Percentiles rank a stretch among this genome's conserved stretches.
Conservation (phyloP, 1,140 invertebrate species). For the Dinoponera quadriceps region DNA sequence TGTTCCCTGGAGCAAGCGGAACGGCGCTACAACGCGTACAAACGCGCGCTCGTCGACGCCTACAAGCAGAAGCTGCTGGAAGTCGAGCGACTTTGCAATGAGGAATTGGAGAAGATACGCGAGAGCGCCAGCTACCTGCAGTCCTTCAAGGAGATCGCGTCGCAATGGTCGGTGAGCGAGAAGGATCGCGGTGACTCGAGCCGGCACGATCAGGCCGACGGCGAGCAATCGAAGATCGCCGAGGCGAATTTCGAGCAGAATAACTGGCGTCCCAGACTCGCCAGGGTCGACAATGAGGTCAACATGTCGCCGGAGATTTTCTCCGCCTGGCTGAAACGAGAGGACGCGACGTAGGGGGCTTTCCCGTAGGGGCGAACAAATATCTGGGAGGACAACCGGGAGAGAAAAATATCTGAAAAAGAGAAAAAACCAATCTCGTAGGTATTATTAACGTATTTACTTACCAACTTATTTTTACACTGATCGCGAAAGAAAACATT, state of each 20-base stretch:
- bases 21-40: conserved; percentile 70
- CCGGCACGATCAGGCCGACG: neutral
- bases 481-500: too few relatives aligned
- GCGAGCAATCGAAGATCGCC: neutral
- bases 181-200: conserved; percentile 64
- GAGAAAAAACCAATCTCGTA: too few relatives aligned
- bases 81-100: conserved; percentile 73
- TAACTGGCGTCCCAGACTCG: conserved; percentile 1
- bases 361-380: neutral
- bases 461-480: too few relatives aligned
- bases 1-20: conserved; percentile 66
- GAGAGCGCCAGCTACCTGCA: conserved; percentile 67
- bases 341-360: conserved; percentile 30
- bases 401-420: too few relatives aligned
- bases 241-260: neutral
- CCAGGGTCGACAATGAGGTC: conserved; percentile 63
- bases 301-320: conserved; percentile 72
- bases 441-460: too few relatives aligned
- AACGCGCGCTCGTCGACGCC: conserved; percentile 63
- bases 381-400: too few relatives aligned
- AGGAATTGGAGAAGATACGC: conserved; percentile 73
- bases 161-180: conserved; percentile 67
- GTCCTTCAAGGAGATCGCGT: conserved; percentile 69
- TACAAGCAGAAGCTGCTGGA: conserved; percentile 70
- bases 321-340: conserved; percentile 62